phyloP scores from a whole-genome alignment of 2,888 invertebrate species.

The Rhimphoctona megacephalus region DNA sequence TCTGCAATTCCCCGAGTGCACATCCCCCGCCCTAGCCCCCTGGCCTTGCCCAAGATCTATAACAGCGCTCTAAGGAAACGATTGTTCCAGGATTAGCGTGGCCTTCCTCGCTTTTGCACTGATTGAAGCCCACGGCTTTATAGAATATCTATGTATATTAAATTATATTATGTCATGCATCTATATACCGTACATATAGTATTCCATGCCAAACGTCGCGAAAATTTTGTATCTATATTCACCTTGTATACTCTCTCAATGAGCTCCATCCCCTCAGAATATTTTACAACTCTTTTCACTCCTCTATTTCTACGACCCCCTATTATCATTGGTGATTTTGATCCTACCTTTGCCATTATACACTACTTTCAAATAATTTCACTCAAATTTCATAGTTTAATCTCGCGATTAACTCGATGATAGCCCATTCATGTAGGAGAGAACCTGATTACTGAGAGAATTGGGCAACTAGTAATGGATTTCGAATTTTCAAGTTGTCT shows the following conservation, averaged over 20 bases:
- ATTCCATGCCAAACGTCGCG: background rate
- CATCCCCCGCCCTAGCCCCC: slow-evolving; percentile 10
- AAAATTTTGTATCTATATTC: background rate
- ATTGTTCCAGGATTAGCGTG: slow-evolving; percentile 83
- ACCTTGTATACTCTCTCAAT: background rate
- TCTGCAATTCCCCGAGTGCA: slow-evolving; percentile 51
- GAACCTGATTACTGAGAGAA: background rate
- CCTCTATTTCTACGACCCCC: slow-evolving; percentile 31
- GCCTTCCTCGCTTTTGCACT: slow-evolving; percentile 72
- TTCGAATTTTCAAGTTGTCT: background rate
- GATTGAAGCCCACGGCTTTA: slow-evolving; percentile 77
- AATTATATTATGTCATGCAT: background rate
- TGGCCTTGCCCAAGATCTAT: slow-evolving; percentile 30
- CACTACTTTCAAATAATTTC: slow-evolving; percentile 26
- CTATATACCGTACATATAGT: too few species aligned
- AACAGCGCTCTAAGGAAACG: slow-evolving; percentile 68
- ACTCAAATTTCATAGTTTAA: slow-evolving; percentile 11
- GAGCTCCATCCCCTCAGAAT: slow-evolving; percentile 41
- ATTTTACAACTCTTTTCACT: slow-evolving; percentile 31
- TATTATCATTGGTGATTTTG: slow-evolving; percentile 29
- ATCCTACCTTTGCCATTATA: slow-evolving; percentile 1
- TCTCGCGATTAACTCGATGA: background rate
- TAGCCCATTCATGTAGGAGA: background rate
- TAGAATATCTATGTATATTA: background rate
- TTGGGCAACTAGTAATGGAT: background rate